phyloP scores from a whole-genome alignment of 23 tunicate genomes.

The Ciona savignyi region DNA sequence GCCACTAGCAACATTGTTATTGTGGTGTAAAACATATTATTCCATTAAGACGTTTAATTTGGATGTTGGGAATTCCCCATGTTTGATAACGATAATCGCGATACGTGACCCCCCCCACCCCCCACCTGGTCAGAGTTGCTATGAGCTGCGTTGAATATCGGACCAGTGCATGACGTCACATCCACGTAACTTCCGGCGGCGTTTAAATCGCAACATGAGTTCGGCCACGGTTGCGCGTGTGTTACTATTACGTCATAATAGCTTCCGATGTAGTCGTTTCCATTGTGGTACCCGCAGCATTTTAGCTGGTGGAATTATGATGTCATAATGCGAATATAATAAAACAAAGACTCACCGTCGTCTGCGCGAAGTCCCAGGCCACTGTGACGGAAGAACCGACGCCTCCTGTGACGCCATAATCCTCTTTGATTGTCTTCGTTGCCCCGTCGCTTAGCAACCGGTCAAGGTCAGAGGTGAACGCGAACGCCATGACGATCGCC shows the following conservation, averaged over 20 bases:
- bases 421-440: not conserved
- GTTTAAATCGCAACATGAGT: conserved; percentile 21
- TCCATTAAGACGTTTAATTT: no score
- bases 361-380: conserved; percentile 25
- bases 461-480: conserved; percentile 35
- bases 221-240: conserved; percentile 18
- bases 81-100: no score
- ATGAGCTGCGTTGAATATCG: not conserved
- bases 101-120: no score
- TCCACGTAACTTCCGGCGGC: conserved; percentile 2
- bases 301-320: conserved; percentile 21
- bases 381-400: conserved; percentile 12
- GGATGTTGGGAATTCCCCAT: no score
- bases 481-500: conserved; percentile 36
- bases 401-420: no score
- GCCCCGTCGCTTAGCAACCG: conserved; percentile 6
- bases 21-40: no score
- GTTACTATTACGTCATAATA: not conserved
- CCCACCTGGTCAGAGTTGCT: conserved; percentile 18
- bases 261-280: conserved; percentile 31
- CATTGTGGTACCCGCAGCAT: conserved; percentile 57
- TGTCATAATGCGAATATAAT: no score
- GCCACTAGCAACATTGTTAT: no score
- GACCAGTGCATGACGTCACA: conserved; percentile 4
- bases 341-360: conserved; percentile 19